Base-by-base conservation (phyloP, 2,113 vertebrate species). In the Monarcha castaneiventris region DNA sequence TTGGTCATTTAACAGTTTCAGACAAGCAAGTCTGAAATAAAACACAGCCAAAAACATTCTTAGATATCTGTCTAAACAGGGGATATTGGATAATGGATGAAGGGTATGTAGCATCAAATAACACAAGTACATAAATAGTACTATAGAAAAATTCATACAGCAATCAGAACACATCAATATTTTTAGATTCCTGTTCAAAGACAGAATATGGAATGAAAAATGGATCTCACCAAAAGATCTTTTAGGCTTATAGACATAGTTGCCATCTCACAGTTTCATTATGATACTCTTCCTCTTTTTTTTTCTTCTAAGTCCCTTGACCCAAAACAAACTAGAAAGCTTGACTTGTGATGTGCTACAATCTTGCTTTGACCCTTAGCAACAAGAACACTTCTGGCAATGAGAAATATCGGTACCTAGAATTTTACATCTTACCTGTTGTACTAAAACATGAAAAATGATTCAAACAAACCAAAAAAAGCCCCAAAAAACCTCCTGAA, bases 21-120 rank as follows among this genome's bases (percentile, higher is more conserved):
- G 61, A 83, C 69, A 79, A 77, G 43, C 46, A 87, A 37, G n/a
- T 49, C n/a, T 68, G 82, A 84, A 88, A 59, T 39, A 83, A 92
- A 90, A 66, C n/a, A 75, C 21, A 73, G 55, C 10, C 51, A 90
- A 80, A 81, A 80, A 61, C 30, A 62, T 52, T 88, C 51, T 62
- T 69, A 49, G 18, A 10, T 76, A n/a, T 43, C 66, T 78, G 7
- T n/a, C 32, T 92, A 86, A 95, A 32, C 5, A 49, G 37, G 16
- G 19, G 26, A 69, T 32, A 32, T 39, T 44, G 55, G n/a, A 39
- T 25, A 84, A 52, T 37, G 41, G 18, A 46, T 54, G 35, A 78
- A 58, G 23, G 13, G 7, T 58, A 72, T 21, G 16, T 7, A 69
- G 30, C 19, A 93, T 79, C 58, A 69, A 59, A 7, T 33, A 78